Conservation (phyloP, 2,113 vertebrate genomes). For the Puma concolor region DNA sequence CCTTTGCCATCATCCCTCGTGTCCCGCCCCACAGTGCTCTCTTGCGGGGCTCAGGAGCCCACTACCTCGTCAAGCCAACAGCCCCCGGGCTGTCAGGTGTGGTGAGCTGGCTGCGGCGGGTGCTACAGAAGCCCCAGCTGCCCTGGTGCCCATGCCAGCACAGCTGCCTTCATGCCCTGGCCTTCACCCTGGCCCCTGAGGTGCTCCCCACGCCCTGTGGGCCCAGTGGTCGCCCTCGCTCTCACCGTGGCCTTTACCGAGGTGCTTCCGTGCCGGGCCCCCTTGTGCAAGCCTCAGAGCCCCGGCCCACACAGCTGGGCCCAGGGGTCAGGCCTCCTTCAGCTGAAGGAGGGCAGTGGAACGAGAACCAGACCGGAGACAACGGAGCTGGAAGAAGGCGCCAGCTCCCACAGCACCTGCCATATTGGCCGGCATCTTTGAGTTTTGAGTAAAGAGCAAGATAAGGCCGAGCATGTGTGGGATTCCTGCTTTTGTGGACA, state of each 20-base stretch:
- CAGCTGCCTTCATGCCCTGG: slow-evolving; percentile 2
- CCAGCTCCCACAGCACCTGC: neutral
- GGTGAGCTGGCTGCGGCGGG: slow-evolving; percentile 25
- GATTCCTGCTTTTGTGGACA: neutral
- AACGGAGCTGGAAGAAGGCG: neutral
- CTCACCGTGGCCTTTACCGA: neutral
- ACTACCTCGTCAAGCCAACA: neutral
- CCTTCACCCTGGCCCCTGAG: neutral
- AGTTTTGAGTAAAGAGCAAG: neutral
- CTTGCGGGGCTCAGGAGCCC: slow-evolving; percentile 57
- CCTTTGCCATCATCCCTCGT: neutral
- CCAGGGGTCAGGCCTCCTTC: neutral
- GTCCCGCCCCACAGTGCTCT: neutral
- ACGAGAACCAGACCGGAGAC: neutral
- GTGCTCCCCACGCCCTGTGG: neutral
- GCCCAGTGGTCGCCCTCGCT: neutral
- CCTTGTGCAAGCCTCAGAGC: neutral
- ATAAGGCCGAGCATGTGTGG: neutral
- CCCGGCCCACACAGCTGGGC: neutral
- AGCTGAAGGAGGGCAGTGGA: too few relatives aligned
- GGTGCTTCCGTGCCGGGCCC: neutral
- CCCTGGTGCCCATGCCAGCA: neutral
- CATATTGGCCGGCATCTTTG: neutral
- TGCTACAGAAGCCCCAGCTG: neutral
- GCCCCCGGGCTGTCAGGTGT: slow-evolving; percentile 14